phyloP scores from a whole-genome alignment of 2,113 vertebrate species.

The Syrmaticus mikado region DNA sequence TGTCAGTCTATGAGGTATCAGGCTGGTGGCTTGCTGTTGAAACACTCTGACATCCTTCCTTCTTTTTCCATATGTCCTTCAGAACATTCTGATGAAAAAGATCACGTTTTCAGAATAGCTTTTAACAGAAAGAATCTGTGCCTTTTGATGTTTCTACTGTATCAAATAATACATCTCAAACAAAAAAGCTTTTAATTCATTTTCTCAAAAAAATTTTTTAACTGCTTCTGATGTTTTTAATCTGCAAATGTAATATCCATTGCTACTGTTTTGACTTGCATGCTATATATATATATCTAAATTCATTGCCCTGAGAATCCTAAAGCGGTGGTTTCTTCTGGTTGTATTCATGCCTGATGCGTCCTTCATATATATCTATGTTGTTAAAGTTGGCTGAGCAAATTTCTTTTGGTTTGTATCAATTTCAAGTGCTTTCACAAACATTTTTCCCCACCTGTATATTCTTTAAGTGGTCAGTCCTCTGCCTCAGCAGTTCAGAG shows the following conservation, averaged over 20 bases:
- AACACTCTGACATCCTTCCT: neutral
- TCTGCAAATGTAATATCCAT: neutral
- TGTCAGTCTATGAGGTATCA: neutral
- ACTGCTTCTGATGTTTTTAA: neutral
- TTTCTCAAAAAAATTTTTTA: neutral
- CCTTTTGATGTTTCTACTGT: neutral
- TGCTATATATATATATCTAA: neutral
- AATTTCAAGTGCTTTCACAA: neutral
- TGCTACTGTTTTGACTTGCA: neutral
- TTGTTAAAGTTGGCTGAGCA: neutral
- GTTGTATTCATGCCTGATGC: neutral
- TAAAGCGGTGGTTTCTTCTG: neutral
- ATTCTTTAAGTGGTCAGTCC: neutral
- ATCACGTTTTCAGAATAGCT: neutral
- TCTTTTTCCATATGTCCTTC: neutral
- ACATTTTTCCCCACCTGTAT: neutral
- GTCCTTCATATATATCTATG: neutral
- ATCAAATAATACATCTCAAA: neutral
- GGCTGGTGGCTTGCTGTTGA: neutral
- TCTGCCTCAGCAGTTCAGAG: neutral
- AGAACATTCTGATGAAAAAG: neutral
- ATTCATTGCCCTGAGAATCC: neutral
- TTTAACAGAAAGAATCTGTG: neutral
- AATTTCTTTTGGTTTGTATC: neutral
- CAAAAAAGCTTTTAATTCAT: neutral